Evolutionary conservation across 2,797 vertebrate species (phyloP), one percentile per base, ranked within the genome.

Genomic region (Gambelia wislizenii): DNA sequence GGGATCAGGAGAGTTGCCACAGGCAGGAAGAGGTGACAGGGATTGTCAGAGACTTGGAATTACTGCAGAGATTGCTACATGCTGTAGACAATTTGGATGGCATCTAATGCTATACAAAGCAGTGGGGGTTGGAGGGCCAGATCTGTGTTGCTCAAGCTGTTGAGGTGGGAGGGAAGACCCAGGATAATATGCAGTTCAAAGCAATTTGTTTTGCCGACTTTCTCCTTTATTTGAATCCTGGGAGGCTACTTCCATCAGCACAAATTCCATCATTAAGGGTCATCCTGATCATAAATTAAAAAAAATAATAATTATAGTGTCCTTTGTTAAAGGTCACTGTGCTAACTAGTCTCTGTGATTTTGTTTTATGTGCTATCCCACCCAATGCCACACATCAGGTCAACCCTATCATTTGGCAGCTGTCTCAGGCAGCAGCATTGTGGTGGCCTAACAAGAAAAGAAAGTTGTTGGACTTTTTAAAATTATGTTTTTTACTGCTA

Each of bases 41-140:
- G 69, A 67, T 91, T 88, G 76, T 81, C 86, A 56, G 69, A 75
- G 76, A 64, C 47, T n/a, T 80, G 76, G 86, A 85, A 87, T 81
- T 56, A 69, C 42, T 52, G 25, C 56, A 80, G 82, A 80, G 44
- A 2, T 39, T 80, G 27, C 39, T 54, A 10, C 20, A 42, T 18
- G 42, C 10, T 54, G n/a, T 13, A 76, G n/a, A 82, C 86, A 79
- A 90, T 76, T 75, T 67, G 47, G 54, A 54, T 22, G 42, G 44
- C 33, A 42, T 22, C 56, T 67, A 44, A 67, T 75, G 36, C 52
- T 64, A 54, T 39, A 67, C 1, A 56, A 30, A 33, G 52, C 52
- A 54, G 52, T 12, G 12, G 6, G 61, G 20, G n/a, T n/a, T n/a
- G n/a, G n/a, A n/a, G n/a, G 42, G 18, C 49, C 25, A 33, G 1